These are phyloP conservation scores for Stichodactyla helianthus DNA, from an alignment of 64 coral and sea anemone species.

Conservation along the genomic window DNA sequence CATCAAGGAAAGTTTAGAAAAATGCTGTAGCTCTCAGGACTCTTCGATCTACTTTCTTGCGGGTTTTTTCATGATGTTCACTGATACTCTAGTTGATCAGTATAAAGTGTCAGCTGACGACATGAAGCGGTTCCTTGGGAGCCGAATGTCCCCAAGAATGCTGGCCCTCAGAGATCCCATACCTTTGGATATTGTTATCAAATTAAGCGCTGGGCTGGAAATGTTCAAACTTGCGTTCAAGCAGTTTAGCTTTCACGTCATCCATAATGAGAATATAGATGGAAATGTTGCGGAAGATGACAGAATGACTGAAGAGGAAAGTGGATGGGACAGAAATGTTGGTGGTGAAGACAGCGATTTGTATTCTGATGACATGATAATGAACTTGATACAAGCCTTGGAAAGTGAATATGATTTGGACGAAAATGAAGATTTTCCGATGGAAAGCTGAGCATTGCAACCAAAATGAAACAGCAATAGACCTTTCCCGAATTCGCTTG, in stretches of 20 bases:
- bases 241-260: constrained; percentile 17
- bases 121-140: constrained; percentile 21
- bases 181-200: constrained; percentile 30
- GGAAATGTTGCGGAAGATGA: background rate
- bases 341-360: background rate
- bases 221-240: constrained; percentile 49
- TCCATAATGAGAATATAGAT: background rate
- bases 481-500: no score
- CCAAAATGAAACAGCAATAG: no score
- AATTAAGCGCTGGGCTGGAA: constrained; percentile 33
- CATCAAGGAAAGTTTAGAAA: constrained; percentile 31
- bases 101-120: background rate
- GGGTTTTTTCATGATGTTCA: constrained; percentile 27
- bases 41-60: background rate
- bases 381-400: constrained; percentile 31
- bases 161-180: constrained; percentile 36
- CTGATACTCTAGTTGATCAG: background rate
- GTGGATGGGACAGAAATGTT: constrained; percentile 9
- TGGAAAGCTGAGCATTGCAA: no score
- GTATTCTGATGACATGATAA: background rate
- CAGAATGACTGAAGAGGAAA: constrained; percentile 8
- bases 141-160: constrained; percentile 30
- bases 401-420: constrained; percentile 28
- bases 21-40: constrained; percentile 17
- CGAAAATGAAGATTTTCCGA: no score